A percentile compares a stretch with the other conserved stretches of the same genome.
phyloP scores from a whole-genome alignment of 2,797 vertebrate species.

The Lepidocolaptes lacrymiger region DNA sequence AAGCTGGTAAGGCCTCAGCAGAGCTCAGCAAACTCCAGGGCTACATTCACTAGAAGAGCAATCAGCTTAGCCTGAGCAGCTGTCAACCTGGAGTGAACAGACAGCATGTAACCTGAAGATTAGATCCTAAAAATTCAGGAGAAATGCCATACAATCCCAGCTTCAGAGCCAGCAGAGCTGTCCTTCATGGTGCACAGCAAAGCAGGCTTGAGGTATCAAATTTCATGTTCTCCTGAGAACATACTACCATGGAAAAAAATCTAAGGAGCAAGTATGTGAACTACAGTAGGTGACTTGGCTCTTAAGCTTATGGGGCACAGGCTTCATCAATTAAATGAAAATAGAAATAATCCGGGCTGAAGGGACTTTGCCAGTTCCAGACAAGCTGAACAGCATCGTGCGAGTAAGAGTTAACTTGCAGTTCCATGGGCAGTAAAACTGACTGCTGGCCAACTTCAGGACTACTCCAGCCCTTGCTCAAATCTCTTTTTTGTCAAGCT shows the following conservation, averaged over 20 bases:
- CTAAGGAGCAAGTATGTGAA: neutral
- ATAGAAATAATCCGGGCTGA: neutral
- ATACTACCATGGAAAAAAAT: neutral
- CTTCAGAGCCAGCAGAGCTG: neutral
- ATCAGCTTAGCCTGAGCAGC: neutral
- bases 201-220: neutral
- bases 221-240: neutral
- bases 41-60: neutral
- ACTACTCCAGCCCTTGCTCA: neutral
- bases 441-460: neutral
- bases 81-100: neutral
- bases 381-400: fast-evolving
- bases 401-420: neutral
- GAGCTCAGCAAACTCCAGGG: neutral
- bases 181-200: neutral
- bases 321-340: neutral
- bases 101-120: neutral
- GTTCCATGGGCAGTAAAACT: neutral
- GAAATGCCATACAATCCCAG: neutral
- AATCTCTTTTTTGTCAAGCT: neutral
- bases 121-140: neutral
- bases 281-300: neutral
- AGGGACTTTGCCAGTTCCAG: neutral
- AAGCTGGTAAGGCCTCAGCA: neutral
- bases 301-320: neutral